Evolutionary conservation across 2,113 vertebrate genomes (phyloP).

Genomic region (Podocnemis expansa): DNA sequence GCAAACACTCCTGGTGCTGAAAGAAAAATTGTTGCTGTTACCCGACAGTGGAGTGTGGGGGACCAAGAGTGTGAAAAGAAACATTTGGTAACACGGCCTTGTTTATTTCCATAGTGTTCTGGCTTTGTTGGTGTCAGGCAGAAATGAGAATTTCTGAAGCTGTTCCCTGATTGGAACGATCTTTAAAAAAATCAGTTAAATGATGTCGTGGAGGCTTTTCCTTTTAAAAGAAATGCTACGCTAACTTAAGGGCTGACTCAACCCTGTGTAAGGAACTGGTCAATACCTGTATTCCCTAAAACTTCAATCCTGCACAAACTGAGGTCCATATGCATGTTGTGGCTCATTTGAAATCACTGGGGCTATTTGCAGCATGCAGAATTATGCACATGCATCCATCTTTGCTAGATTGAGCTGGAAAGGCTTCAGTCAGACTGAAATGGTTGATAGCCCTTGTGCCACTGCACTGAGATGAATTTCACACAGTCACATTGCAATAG

Average conservation of each 20-base stretch:
- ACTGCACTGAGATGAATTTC: fast-evolving
- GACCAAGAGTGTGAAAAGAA: neutral
- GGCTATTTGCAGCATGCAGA: neutral
- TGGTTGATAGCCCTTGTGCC: fast-evolving
- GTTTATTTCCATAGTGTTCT: neutral
- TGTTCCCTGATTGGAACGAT: neutral
- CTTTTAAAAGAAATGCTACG: neutral
- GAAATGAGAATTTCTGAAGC: neutral
- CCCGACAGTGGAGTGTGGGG: neutral
- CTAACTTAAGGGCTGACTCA: neutral
- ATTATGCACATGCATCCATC: neutral
- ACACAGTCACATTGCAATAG: fast-evolving
- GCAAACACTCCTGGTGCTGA: neutral
- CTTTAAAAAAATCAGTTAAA: neutral
- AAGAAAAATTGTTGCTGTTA: neutral
- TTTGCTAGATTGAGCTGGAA: neutral
- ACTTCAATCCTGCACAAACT: neutral
- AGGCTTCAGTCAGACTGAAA: neutral
- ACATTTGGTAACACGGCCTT: neutral
- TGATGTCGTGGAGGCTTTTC: neutral
- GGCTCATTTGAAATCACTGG: neutral
- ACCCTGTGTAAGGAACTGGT: neutral
- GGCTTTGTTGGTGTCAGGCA: neutral
- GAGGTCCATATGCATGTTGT: neutral
- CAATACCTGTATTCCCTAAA: neutral